Evolutionary conservation across 2,113 vertebrate genomes (phyloP).

Genomic region (Ptyas mucosa): DNA sequence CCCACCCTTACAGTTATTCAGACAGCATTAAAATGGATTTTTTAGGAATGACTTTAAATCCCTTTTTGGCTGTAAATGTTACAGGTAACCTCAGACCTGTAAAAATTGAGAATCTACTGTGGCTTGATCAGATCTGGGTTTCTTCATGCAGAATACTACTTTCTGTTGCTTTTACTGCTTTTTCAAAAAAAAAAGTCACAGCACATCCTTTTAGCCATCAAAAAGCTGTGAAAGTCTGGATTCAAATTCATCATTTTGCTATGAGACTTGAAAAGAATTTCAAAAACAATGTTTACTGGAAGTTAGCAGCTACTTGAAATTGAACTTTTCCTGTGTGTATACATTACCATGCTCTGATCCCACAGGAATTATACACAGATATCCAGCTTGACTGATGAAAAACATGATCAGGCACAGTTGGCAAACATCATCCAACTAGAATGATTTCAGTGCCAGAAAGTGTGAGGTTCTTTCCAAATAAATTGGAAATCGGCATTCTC

Average conservation of each 20-base stretch:
- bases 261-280: slow-evolving; percentile 8
- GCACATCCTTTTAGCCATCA: neutral
- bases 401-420: slow-evolving; percentile 18
- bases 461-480: neutral
- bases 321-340: slow-evolving; percentile 27
- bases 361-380: slow-evolving; percentile 21
- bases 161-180: neutral
- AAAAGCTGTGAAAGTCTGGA: slow-evolving; percentile 1
- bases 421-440: slow-evolving; percentile 9
- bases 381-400: slow-evolving; percentile 19
- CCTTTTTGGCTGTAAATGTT: neutral
- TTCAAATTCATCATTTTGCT: slow-evolving; percentile 4
- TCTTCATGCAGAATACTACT: neutral
- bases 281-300: slow-evolving; percentile 22
- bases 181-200: neutral
- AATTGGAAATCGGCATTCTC: neutral
- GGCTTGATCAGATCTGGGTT: neutral
- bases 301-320: slow-evolving; percentile 27
- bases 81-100: neutral
- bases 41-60: neutral
- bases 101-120: neutral
- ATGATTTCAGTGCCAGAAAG: slow-evolving; percentile 2
- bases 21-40: neutral
- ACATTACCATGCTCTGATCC: slow-evolving; percentile 26
- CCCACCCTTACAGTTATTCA: neutral